These are phyloP conservation scores for Platalea minor DNA, from an alignment of 2,797 vertebrate genomes.

Conservation along the genomic window DNA sequence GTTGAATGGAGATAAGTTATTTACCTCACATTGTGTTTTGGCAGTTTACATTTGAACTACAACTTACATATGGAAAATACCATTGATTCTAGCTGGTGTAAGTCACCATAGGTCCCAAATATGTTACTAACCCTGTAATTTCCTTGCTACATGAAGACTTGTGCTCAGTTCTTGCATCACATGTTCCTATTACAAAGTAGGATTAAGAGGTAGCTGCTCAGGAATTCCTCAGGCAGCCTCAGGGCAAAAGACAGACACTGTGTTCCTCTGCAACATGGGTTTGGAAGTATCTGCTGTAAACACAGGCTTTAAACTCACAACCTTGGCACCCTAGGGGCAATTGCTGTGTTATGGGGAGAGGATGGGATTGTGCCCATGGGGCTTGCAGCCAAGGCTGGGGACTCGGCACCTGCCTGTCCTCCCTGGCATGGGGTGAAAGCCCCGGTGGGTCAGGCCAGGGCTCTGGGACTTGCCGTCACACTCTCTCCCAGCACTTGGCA, in stretches of 20 bases:
- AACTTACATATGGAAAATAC: not conserved
- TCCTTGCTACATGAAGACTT: not conserved
- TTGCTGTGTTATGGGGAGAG: not conserved
- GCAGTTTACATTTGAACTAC: not conserved
- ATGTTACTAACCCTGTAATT: not conserved
- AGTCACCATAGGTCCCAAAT: not conserved
- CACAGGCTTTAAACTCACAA: not conserved
- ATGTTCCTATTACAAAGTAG: not conserved
- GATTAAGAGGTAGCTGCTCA: not conserved
- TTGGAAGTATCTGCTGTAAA: not conserved
- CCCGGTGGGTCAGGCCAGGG: too few species aligned
- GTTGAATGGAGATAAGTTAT: not conserved
- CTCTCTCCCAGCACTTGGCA: not conserved
- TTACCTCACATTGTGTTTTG: not conserved
- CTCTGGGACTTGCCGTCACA: fast-evolving
- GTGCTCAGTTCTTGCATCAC: not conserved
- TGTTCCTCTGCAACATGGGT: not conserved
- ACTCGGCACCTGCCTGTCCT: not conserved
- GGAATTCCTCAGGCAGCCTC: not conserved
- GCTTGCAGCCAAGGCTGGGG: not conserved
- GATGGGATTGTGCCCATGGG: not conserved
- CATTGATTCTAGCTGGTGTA: not conserved
- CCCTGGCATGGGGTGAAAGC: fast-evolving
- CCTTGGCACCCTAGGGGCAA: not conserved
- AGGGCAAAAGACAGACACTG: not conserved